Percentiles rank a stretch among this genome's conserved stretches.
These are phyloP conservation scores for Polyommatus iphigenia DNA, from an alignment of 2,888 invertebrate genomes.

Conservation along the genomic window DNA sequence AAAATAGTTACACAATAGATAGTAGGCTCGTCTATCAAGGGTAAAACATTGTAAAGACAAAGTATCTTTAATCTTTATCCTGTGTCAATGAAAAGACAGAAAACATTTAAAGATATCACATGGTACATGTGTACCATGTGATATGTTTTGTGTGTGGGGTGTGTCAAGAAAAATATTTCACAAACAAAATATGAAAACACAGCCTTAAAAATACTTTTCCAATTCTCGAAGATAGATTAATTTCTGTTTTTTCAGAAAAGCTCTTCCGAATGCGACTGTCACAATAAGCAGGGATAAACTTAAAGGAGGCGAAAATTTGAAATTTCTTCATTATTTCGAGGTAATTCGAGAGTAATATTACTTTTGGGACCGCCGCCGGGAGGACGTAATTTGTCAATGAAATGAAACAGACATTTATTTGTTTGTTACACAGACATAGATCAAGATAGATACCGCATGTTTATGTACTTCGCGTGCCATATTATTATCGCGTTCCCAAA, in stretches of 20 bases:
- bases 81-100: too few relatives aligned
- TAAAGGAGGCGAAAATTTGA: conserved; percentile 48
- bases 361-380: not conserved
- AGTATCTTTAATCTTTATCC: too few relatives aligned
- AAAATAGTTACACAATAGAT: too few relatives aligned
- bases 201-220: not conserved
- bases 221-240: not conserved
- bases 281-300: conserved; percentile 58
- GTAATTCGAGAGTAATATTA: conserved; percentile 44
- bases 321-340: conserved; percentile 63
- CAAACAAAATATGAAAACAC: not conserved
- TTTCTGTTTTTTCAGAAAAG: conserved; percentile 53
- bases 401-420: conserved; percentile 27
- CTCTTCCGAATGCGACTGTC: conserved; percentile 58
- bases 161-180: not conserved
- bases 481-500: too few relatives aligned
- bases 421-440: not conserved
- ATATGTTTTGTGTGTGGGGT: too few relatives aligned
- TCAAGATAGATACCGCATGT: too few relatives aligned
- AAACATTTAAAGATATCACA: too few relatives aligned
- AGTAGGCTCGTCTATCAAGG: too few relatives aligned
- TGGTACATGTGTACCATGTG: too few relatives aligned
- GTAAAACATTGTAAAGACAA: too few relatives aligned
- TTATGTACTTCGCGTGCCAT: too few relatives aligned
- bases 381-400: not conserved